Evolutionary conservation across 1,140 invertebrate species (phyloP).

Genomic region (Drosophila hydei): DNA sequence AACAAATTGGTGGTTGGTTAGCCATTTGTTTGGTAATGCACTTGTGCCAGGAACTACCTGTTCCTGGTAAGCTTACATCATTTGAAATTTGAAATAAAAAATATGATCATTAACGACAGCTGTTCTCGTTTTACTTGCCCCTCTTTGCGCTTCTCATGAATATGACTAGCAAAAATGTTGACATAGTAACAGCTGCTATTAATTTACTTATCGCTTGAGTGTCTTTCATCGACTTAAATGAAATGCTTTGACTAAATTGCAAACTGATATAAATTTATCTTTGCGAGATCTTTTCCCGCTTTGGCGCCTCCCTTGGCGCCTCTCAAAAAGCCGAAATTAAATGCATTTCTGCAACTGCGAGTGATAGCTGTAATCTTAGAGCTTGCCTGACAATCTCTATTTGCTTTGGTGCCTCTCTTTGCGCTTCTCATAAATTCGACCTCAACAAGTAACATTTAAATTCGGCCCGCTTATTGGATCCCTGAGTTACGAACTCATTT

Average conservation of each 20-base stretch:
- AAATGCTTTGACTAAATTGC: too few relatives aligned
- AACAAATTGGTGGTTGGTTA: slow-evolving; percentile 13
- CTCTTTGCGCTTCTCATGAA: slow-evolving; percentile 2
- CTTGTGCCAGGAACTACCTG: slow-evolving; percentile 8
- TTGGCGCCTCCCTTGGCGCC: background rate
- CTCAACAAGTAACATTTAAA: slow-evolving; percentile 46
- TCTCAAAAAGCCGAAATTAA: too few relatives aligned
- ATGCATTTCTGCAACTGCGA: too few relatives aligned
- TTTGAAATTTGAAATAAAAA: slow-evolving; percentile 2
- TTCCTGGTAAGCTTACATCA: slow-evolving; percentile 10
- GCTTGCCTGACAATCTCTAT: too few relatives aligned
- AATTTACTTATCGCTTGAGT: background rate
- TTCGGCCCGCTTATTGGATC: slow-evolving; percentile 54
- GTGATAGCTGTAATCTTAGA: background rate
- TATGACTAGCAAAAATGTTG: slow-evolving; percentile 4
- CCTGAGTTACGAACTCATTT: slow-evolving; percentile 51
- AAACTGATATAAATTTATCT: background rate
- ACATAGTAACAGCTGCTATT: background rate
- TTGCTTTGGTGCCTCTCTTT: slow-evolving; percentile 10
- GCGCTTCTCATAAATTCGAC: slow-evolving; percentile 40
- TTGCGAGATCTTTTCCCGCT: background rate
- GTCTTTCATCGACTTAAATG: background rate
- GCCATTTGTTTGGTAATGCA: slow-evolving; percentile 1
- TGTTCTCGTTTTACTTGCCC: slow-evolving; percentile 2
- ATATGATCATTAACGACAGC: slow-evolving; percentile 5